Evolutionary conservation across 1,140 invertebrate species (phyloP).

Genomic region (Schlechtendalia chinensis): DNA sequence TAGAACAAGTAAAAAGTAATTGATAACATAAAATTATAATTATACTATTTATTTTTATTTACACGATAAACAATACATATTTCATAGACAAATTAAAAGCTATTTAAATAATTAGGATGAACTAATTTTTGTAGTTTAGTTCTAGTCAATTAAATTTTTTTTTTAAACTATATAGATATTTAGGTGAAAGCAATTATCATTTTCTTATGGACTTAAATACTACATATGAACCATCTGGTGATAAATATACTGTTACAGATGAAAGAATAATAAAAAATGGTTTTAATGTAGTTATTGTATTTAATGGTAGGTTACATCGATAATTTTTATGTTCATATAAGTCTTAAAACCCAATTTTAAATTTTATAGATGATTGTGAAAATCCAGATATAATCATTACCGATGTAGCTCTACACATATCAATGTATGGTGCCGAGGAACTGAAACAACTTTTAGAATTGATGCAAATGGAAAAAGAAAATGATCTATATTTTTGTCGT

Average conservation of each 20-base stretch:
- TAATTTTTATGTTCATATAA: neutral
- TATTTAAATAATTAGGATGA: no score
- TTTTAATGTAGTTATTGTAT: slow-evolving; percentile 50
- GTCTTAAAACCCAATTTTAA: neutral
- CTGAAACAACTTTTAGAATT: slow-evolving; percentile 50
- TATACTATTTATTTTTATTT: no score
- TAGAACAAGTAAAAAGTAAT: slow-evolving; percentile 44
- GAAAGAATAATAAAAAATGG: slow-evolving; percentile 53
- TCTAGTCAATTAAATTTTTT: no score
- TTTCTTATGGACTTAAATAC: slow-evolving; percentile 50
- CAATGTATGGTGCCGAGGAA: slow-evolving; percentile 50
- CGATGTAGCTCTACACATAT: slow-evolving; percentile 48
- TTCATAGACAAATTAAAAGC: no score
- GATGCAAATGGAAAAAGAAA: slow-evolving; percentile 25
- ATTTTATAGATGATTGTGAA: slow-evolving; percentile 8
- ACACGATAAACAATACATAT: no score
- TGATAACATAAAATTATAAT: no score
- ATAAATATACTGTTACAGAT: slow-evolving; percentile 51
- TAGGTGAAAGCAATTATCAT: slow-evolving; percentile 50
- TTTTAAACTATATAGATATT: slow-evolving; percentile 49
- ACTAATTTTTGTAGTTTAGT: no score
- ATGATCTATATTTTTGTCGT: slow-evolving; percentile 39
- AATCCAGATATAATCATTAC: slow-evolving; percentile 45
- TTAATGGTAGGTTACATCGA: slow-evolving; percentile 47
- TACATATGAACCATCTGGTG: slow-evolving; percentile 45